These are phyloP conservation scores for Nematopogon swammerdamellus DNA, from an alignment of 2,888 invertebrate genomes.

Conservation along the genomic window DNA sequence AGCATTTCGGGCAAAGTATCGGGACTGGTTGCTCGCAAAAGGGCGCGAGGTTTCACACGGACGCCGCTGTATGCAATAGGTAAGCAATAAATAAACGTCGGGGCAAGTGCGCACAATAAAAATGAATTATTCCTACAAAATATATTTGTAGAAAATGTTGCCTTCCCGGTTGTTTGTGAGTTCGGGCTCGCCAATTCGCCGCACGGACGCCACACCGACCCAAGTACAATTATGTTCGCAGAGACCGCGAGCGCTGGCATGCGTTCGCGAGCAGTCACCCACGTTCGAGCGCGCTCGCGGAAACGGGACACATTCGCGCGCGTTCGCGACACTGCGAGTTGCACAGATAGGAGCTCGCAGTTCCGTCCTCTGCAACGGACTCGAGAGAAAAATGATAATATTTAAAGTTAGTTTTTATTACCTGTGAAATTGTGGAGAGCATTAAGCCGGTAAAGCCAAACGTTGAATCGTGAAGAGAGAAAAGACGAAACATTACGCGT, in stretches of 20 bases:
- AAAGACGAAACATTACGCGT: too few relatives aligned
- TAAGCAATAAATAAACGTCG: conserved; percentile 52
- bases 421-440: conserved; percentile 18
- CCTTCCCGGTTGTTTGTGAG: neutral
- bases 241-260: neutral
- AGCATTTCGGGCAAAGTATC: conserved; percentile 1
- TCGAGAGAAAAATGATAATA: conserved; percentile 28
- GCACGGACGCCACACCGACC: conserved; percentile 3
- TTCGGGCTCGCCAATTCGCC: neutral
- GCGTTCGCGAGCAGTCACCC: too few relatives aligned
- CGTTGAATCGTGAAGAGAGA: too few relatives aligned
- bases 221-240: conserved; percentile 4
- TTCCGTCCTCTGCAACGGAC: conserved; percentile 3
- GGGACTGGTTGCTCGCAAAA: neutral
- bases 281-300: too few relatives aligned
- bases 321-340: too few relatives aligned
- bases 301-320: too few relatives aligned
- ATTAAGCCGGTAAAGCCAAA: too few relatives aligned
- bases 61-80: conserved; percentile 39
- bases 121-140: conserved; percentile 40
- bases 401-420: conserved; percentile 29
- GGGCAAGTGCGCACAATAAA: conserved; percentile 50
- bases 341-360: conserved; percentile 2
- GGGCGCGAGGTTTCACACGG: neutral
- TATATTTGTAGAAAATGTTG: neutral